Percentiles rank a stretch among this genome's conserved stretches.
These are phyloP conservation scores for Sturnira hondurensis DNA, from an alignment of 2,113 vertebrate species.

Conservation along the genomic window DNA sequence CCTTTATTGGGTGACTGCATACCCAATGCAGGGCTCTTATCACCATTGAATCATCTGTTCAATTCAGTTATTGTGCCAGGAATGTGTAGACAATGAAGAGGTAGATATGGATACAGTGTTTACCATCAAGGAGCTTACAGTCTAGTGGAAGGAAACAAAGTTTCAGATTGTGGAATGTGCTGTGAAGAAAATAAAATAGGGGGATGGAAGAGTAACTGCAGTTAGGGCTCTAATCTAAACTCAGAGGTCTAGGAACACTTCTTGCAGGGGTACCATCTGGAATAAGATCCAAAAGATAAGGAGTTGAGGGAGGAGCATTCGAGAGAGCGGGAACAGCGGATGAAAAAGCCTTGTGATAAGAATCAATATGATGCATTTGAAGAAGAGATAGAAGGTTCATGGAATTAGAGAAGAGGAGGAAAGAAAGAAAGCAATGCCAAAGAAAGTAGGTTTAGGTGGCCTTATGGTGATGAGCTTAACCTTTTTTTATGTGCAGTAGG, in stretches of 20 bases:
- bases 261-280: background rate
- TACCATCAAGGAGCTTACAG: background rate
- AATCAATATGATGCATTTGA: background rate
- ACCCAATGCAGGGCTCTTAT: background rate
- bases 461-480: background rate
- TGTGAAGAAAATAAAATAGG: background rate
- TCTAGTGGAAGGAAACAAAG: background rate
- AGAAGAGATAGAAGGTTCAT: background rate
- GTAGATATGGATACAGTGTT: background rate
- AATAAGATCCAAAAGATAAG: background rate
- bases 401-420: background rate
- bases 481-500: background rate
- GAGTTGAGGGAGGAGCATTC: background rate
- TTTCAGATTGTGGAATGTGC: background rate
- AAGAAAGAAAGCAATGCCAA: background rate
- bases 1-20: background rate
- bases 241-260: background rate
- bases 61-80: background rate
- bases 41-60: background rate
- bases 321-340: background rate
- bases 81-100: background rate
- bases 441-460: background rate
- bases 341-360: background rate
- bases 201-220: background rate
- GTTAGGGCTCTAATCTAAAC: background rate